Base-by-base conservation (phyloP, 2,113 vertebrate genomes). In the Crotalus helleri region DNA sequence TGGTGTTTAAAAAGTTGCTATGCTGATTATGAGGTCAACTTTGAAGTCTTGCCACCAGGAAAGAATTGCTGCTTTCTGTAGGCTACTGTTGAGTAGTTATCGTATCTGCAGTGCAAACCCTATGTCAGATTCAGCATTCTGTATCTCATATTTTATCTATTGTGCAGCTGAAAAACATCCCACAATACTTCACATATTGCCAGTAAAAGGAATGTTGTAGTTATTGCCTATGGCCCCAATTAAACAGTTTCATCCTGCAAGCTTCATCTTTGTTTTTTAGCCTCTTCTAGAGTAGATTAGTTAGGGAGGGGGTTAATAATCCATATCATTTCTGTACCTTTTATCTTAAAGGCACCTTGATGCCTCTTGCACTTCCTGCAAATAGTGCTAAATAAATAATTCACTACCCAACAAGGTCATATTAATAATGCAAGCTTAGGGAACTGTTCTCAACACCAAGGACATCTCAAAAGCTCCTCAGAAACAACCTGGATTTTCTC, bases 321-420 rank as follows among this genome's bases (percentile, higher is more conserved):
- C 39, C 87, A 46, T 55, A 29, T 57, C 26, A 33, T 26, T 19
- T 69, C 49, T 57, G 23, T 33, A 23, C 23, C 33, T 59, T 21
- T n/a, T 64, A 53, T 26, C 57, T 85, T 89, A 57, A 92, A 92
- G 81, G 87, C 39, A 89, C 53, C 92, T 58, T 58, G 53, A 24
- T 92, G 53, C 87, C 87, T 49, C 51, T 92, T 2, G 6, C 87
- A n/a, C 44, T 53, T 89, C 87, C 64, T 58, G 51, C 87, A 92
- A 92, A 92, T 92, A 89, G 87, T 89, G 64, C 53, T 89, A 88
- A 89, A 92, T 92, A 92, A 92, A 92, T 92, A 92, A 92, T 92
- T 92, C 64, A 89, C 33, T 46, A 44, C 53, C 88, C 5, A 24
- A 89, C 91, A 89, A 89, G 91, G 33, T 61, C 12, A 13, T 88